A percentile compares a stretch with the other conserved stretches of the same genome.
Conservation (phyloP, 2,797 vertebrate genomes). For the Petrocephalus schoutedeni region DNA sequence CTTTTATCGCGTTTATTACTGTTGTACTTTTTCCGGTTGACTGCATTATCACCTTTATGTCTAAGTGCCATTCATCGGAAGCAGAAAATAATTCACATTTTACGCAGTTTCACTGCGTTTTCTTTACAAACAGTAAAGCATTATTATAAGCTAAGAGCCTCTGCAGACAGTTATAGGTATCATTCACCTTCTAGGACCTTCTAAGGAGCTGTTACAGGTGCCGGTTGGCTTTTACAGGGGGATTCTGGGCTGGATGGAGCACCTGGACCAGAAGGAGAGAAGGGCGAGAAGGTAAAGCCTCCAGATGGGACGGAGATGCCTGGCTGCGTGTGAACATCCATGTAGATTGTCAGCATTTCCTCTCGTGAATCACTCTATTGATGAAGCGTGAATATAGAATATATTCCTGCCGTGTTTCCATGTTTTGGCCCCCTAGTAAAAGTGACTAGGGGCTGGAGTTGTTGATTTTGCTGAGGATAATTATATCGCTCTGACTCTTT, state of each 20-base stretch:
- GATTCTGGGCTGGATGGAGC: slow-evolving; percentile 69
- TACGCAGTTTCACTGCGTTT: neutral
- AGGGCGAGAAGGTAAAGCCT: slow-evolving; percentile 57
- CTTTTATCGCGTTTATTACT: neutral
- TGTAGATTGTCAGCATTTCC: neutral
- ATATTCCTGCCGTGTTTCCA: neutral
- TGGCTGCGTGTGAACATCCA: neutral
- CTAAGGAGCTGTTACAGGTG: slow-evolving; percentile 14
- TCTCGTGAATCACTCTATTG: neutral
- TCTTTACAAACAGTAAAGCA: neutral
- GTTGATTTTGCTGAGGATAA: neutral
- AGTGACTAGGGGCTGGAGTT: neutral
- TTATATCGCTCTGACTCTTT: slow-evolving; percentile 32
- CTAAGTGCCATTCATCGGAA: neutral
- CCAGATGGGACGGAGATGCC: neutral
- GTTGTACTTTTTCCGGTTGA: neutral
- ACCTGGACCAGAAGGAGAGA: slow-evolving; percentile 70
- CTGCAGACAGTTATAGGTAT: neutral
- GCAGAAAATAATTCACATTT: neutral
- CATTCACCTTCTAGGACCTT: neutral
- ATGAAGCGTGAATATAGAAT: neutral
- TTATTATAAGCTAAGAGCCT: neutral
- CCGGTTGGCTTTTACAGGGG: slow-evolving; percentile 63
- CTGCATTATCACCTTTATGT: neutral
- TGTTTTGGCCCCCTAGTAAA: neutral